These are phyloP conservation scores for Gadus chalcogrammus DNA, from an alignment of 2,113 vertebrate genomes.

Conservation along the genomic window DNA sequence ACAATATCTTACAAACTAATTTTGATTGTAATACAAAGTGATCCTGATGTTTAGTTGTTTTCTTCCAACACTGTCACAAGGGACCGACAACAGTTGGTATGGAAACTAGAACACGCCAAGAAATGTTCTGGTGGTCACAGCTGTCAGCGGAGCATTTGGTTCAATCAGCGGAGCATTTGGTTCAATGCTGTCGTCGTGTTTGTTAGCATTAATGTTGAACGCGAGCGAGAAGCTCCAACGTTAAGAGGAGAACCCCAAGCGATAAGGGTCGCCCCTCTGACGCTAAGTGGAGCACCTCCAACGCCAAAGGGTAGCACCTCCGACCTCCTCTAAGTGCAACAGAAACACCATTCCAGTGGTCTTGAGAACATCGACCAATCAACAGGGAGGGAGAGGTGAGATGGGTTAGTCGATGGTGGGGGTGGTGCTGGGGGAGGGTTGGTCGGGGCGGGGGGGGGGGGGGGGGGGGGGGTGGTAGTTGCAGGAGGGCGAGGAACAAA, in stretches of 20 bases:
- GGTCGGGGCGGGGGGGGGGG: slow-evolving; percentile 25
- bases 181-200: slow-evolving; percentile 20
- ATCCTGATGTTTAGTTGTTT: slow-evolving; percentile 48
- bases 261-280: no score
- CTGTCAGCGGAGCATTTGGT: slow-evolving; percentile 51
- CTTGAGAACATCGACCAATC: slow-evolving; percentile 39
- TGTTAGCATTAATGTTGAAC: slow-evolving; percentile 28
- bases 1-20: slow-evolving; percentile 69
- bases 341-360: slow-evolving; percentile 43
- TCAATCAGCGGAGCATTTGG: slow-evolving; percentile 40
- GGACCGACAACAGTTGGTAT: slow-evolving; percentile 47
- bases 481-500: slow-evolving; percentile 10
- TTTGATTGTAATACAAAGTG: slow-evolving; percentile 59
- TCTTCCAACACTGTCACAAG: slow-evolving; percentile 44
- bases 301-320: no score
- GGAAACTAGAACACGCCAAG: slow-evolving; percentile 36
- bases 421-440: slow-evolving; percentile 14
- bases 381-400: slow-evolving; percentile 26
- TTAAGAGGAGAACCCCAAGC: no score
- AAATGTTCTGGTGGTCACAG: slow-evolving; percentile 53
- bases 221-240: no score
- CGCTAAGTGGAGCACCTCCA: no score
- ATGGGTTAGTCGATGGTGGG: slow-evolving; percentile 8
- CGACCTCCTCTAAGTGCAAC: slow-evolving; percentile 41
- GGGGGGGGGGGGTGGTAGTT: slow-evolving; percentile 25